Evolutionary conservation across 2,797 vertebrate species (phyloP).

Genomic region (Aulostomus chinensis): DNA sequence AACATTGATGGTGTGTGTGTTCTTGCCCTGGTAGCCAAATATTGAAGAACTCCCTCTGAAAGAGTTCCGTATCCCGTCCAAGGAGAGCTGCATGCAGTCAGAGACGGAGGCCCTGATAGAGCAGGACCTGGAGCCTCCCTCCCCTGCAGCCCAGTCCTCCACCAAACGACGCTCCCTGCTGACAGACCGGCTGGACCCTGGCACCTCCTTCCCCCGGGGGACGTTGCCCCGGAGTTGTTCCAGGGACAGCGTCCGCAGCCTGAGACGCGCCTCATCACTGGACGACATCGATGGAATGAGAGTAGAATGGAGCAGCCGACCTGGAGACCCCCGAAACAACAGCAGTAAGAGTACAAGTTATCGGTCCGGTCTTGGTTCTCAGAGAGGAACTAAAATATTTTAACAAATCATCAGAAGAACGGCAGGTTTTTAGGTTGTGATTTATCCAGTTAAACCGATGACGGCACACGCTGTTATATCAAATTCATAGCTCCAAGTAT

Average conservation of each 20-base stretch:
- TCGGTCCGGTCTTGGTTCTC: no score
- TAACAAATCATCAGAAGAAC: no score
- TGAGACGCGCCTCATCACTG: conserved; percentile 87
- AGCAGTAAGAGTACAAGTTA: no score
- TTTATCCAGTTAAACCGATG: no score
- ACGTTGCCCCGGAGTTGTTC: conserved; percentile 75
- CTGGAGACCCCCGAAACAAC: conserved; percentile 45
- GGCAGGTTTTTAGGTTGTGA: no score
- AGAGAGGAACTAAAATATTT: no score
- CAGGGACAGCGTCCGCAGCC: conserved; percentile 83
- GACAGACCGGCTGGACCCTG: conserved; percentile 73
- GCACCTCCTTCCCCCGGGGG: conserved; percentile 57
- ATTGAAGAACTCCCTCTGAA: conserved; percentile 85
- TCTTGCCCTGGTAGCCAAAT: conserved; percentile 72
- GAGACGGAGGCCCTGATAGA: conserved; percentile 89
- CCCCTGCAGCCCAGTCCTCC: conserved; percentile 62
- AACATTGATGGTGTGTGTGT: not conserved
- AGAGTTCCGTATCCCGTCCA: conserved; percentile 85
- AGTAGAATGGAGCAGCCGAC: conserved; percentile 64
- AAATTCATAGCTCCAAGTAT: no score
- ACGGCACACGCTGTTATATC: no score
- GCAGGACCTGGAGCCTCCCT: conserved; percentile 76
- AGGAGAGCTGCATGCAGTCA: conserved; percentile 88
- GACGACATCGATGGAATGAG: conserved; percentile 87
- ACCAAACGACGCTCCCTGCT: conserved; percentile 70